Evolutionary conservation across 2,888 invertebrate genomes (phyloP), one percentile per base, ranked within the genome.

Genomic region (Hanleya hanleyi): DNA sequence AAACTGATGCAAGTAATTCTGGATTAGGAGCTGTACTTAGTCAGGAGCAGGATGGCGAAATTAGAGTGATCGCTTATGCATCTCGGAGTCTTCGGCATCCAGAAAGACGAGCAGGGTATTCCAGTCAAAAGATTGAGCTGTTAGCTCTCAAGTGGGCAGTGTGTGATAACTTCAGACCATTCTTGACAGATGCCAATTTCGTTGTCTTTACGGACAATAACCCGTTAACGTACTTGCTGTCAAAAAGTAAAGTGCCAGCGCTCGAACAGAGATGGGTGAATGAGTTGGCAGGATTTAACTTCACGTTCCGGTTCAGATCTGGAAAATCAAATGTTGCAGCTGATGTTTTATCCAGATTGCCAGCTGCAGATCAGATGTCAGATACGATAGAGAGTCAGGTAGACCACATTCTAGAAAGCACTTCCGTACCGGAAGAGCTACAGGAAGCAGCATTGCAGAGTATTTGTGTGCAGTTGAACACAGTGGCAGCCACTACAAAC

Each of bases 141-240:
- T 67, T 79, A 7, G 79, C 67, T 4, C 61, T 76, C 4, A 79
- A 79, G 61, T 78, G 79, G 79, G 76, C 79, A 4, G 65, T 77
- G 33, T 66, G 69, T 29, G 71, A 77, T 5, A 75, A 77, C 35
- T 77, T 75, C 29, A 29, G 65, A 22, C 66, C 69, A 33, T 77
- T 74, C 37, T 71, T 76, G 1, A 22, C 65, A 18, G 77, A 67
- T 9, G 15, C 73, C 0, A 38, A 69, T 35, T 76, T 78, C 50
- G 38, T 18, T 6, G 70, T 76, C 4, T 50, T 70, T 9, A 73
- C 73, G 6, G 71, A 74, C 69, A 74, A 69, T 47, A 77, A 69
- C 35, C 70, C 70, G 15, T 32, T 71, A 12, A 50, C 38, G 51
- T 69, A 72, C 51, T 32, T 74, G n/a, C 12, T 51, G 51, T 68